phyloP scores from a whole-genome alignment of 1,140 invertebrate genomes.

The Atta cephalotes region DNA sequence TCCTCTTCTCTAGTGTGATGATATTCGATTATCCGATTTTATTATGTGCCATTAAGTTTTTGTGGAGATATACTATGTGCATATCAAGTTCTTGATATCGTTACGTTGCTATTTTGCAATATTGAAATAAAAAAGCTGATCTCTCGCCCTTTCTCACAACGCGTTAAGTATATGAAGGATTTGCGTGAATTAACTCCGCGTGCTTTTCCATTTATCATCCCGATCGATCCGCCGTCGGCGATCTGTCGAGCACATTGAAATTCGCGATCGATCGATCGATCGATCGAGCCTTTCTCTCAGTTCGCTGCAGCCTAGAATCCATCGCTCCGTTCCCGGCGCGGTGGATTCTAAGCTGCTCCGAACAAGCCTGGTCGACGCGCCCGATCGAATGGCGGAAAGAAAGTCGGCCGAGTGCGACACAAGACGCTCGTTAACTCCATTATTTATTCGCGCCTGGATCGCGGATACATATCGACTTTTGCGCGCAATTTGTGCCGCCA shows the following conservation, averaged over 20 bases:
- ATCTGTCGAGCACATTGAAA: constrained; percentile 39
- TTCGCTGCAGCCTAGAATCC: not conserved
- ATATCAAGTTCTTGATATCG: constrained; percentile 7
- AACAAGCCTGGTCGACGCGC: not conserved
- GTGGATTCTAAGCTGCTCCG: constrained; percentile 39
- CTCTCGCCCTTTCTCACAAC: not conserved
- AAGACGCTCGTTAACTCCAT: constrained; percentile 62
- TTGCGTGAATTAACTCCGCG: constrained; percentile 37
- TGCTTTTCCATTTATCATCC: constrained; percentile 45
- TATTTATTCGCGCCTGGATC: constrained; percentile 67
- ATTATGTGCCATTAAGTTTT: constrained; percentile 17
- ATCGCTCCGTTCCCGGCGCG: constrained; percentile 22
- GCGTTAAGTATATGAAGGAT: constrained; percentile 17
- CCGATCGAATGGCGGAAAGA: constrained; percentile 46
- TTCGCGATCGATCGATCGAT: constrained; percentile 44
- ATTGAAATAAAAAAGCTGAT: not conserved
- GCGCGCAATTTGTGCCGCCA: constrained; percentile 32
- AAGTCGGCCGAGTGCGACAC: constrained; percentile 50
- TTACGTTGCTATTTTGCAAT: not conserved
- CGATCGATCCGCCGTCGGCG: constrained; percentile 41
- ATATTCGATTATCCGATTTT: constrained; percentile 34
- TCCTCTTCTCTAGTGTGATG: not conserved
- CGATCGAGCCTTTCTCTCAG: constrained; percentile 53
- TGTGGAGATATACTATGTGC: not conserved
- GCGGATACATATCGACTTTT: constrained; percentile 48